Evolutionary conservation across 1,140 invertebrate species (phyloP).

Genomic region (Ips nitidus): DNA sequence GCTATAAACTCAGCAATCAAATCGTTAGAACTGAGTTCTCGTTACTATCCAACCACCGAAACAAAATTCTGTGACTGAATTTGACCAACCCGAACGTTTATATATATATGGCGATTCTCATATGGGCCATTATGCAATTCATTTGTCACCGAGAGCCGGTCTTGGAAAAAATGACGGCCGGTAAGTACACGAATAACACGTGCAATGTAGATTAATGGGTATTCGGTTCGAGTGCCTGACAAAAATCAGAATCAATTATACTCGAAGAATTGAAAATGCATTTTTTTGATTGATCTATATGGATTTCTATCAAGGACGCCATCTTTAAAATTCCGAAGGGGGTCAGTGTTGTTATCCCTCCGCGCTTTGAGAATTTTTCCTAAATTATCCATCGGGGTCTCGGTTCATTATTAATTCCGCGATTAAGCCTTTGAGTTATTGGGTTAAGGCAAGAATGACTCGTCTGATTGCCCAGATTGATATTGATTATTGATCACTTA

Average conservation of each 20-base stretch:
- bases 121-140: slow-evolving; percentile 28
- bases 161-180: slow-evolving; percentile 17
- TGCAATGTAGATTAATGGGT: slow-evolving; percentile 21
- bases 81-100: slow-evolving; percentile 16
- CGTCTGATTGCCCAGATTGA: too few relatives aligned
- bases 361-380: background rate
- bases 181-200: slow-evolving; percentile 13
- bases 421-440: too few relatives aligned
- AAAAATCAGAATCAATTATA: slow-evolving; percentile 30
- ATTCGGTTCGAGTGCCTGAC: background rate
- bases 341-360: slow-evolving; percentile 17
- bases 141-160: slow-evolving; percentile 26
- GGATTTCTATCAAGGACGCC: background rate
- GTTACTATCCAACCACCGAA: slow-evolving; percentile 5
- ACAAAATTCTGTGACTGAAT: slow-evolving; percentile 17
- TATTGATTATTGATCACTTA: too few relatives aligned
- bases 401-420: too few relatives aligned
- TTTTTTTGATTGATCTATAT: background rate
- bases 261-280: slow-evolving; percentile 4
- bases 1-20: too few relatives aligned
- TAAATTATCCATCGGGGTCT: background rate
- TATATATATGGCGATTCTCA: slow-evolving; percentile 29
- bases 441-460: too few relatives aligned
- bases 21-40: too few relatives aligned
- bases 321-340: background rate